Conservation (phyloP, 2,797 vertebrate genomes). For the Typhlichthys subterraneus region DNA sequence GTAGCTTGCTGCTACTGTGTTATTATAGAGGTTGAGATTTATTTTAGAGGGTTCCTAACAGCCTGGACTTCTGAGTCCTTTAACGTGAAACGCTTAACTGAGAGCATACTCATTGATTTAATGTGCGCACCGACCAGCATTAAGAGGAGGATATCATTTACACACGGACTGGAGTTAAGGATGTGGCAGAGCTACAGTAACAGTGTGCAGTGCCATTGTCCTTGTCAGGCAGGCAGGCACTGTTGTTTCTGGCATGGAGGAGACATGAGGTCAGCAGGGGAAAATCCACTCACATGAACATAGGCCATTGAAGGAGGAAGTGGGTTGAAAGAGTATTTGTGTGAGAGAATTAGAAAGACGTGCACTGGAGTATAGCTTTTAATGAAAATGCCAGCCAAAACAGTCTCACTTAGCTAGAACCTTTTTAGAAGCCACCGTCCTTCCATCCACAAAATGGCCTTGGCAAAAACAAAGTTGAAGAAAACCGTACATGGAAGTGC, state of each 20-base stretch:
- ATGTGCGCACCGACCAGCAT: conserved; percentile 12
- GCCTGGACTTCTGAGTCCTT: no score
- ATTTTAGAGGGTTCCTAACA: conserved; percentile 7
- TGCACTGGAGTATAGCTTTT: conserved; percentile 44
- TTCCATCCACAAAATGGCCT: conserved; percentile 53
- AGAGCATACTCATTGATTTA: no score
- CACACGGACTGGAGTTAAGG: conserved; percentile 33
- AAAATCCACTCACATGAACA: conserved; percentile 73
- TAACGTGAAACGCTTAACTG: no score
- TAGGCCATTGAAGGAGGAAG: conserved; percentile 63
- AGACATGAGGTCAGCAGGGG: conserved; percentile 79
- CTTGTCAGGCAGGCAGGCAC: conserved; percentile 40
- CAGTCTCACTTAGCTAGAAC: conserved; percentile 32
- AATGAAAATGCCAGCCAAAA: conserved; percentile 56
- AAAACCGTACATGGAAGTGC: conserved; percentile 36
- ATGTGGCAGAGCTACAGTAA: conserved; percentile 30
- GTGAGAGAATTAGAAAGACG: conserved; percentile 35
- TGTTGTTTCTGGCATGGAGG: conserved; percentile 71
- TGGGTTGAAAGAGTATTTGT: conserved; percentile 22
- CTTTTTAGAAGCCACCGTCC: conserved; percentile 33
- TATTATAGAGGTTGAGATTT: conserved; percentile 6
- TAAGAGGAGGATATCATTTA: conserved; percentile 18
- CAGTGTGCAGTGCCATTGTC: conserved; percentile 65
- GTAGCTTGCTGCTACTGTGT: conserved; percentile 8
- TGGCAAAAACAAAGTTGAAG: conserved; percentile 48